These are phyloP conservation scores for Protosalanx chinensis DNA, from an alignment of 2,797 vertebrate species.

Conservation along the genomic window DNA sequence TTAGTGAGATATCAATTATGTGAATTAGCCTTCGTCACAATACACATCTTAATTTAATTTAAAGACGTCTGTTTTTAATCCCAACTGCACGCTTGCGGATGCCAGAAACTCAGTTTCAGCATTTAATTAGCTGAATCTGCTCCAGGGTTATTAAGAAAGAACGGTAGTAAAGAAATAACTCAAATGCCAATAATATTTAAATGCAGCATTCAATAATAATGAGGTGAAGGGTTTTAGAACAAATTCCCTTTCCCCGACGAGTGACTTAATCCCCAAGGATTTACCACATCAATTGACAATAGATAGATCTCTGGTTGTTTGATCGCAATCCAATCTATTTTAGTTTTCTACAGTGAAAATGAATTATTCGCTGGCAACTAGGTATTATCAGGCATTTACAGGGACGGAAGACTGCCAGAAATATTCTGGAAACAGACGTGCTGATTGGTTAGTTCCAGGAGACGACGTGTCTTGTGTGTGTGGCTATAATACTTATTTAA, in stretches of 20 bases:
- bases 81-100: background rate
- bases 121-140: background rate
- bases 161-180: background rate
- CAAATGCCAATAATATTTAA: background rate
- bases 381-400: conserved; percentile 55
- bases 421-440: conserved; percentile 37
- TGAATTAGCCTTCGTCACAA: conserved; percentile 4
- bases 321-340: conserved; percentile 57
- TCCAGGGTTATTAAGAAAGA: background rate
- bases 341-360: conserved; percentile 57
- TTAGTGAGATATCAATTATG: conserved; percentile 7
- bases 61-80: conserved; percentile 10
- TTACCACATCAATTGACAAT: conserved; percentile 43
- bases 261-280: conserved; percentile 46
- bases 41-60: background rate
- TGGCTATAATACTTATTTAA: conserved; percentile 42
- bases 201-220: background rate
- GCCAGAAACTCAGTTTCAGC: background rate
- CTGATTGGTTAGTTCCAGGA: conserved; percentile 50
- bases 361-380: conserved; percentile 61
- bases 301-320: conserved; percentile 53
- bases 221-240: background rate
- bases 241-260: conserved; percentile 28
- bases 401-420: conserved; percentile 36
- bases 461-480: conserved; percentile 26